Percentiles rank a stretch among this genome's conserved stretches.
These are phyloP conservation scores for Steatocranus sp. DNA, from an alignment of 2,797 vertebrate genomes.

Conservation along the genomic window DNA sequence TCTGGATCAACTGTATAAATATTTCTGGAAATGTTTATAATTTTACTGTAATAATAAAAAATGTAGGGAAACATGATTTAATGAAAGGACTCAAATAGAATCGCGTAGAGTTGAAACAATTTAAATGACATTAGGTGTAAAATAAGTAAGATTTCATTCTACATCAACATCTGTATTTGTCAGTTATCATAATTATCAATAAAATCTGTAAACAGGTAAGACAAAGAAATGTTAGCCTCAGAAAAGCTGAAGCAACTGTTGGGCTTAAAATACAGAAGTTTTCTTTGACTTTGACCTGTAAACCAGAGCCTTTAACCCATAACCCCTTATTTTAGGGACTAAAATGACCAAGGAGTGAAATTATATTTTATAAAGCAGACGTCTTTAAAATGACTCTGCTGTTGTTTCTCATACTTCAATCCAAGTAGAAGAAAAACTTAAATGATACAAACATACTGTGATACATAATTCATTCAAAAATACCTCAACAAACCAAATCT, in stretches of 20 bases:
- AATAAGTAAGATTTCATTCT: background rate
- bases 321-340: background rate
- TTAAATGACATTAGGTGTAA: background rate
- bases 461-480: background rate
- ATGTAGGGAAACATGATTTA: background rate
- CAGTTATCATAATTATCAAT: background rate
- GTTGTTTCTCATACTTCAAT: background rate
- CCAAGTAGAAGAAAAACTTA: background rate
- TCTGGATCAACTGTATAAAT: background rate
- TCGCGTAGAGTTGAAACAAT: background rate
- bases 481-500: background rate
- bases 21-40: background rate
- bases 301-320: background rate
- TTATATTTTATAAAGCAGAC: background rate
- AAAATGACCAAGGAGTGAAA: background rate
- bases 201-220: background rate
- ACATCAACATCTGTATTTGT: background rate
- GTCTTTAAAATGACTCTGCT: background rate
- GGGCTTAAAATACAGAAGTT: background rate
- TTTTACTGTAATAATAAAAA: background rate
- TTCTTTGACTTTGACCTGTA: background rate
- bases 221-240: background rate
- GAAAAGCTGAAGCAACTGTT: background rate
- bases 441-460: background rate
- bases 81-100: background rate